phyloP scores from a whole-genome alignment of 2,888 invertebrate species.

The Synanthedon formicaeformis region DNA sequence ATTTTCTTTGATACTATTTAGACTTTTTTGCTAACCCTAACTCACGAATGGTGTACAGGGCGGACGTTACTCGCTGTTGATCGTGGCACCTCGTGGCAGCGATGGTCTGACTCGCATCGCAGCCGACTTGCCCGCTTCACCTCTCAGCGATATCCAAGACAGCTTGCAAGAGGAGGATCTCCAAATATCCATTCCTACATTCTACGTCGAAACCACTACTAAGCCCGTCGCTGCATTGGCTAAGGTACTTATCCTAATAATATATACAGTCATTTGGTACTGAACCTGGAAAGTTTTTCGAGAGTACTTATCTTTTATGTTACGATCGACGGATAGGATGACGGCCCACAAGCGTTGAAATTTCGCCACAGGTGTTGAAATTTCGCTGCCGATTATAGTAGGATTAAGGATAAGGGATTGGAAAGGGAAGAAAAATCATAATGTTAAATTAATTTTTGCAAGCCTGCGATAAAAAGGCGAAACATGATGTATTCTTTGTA shows the following conservation, averaged over 20 bases:
- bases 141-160: slow-evolving; percentile 53
- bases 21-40: slow-evolving; percentile 1
- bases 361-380: no score
- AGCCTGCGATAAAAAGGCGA: no score
- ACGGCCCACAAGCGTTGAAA: no score
- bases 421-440: no score
- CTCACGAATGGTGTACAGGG: slow-evolving; percentile 44
- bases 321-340: no score
- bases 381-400: no score
- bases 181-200: slow-evolving; percentile 69
- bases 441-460: no score
- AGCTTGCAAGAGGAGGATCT: slow-evolving; percentile 52
- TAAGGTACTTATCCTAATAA: slow-evolving; percentile 36
- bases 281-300: no score
- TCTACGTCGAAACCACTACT: slow-evolving; percentile 74
- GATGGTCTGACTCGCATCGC: slow-evolving; percentile 70
- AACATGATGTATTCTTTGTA: no score
- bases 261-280: no score
- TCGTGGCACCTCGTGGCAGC: slow-evolving; percentile 69
- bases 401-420: no score
- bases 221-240: slow-evolving; percentile 71
- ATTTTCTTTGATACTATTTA: not conserved
- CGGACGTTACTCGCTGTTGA: slow-evolving; percentile 68
- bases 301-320: no score
- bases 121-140: slow-evolving; percentile 61